Conservation (phyloP, 2,113 vertebrate genomes). For the Vicugna pacos region DNA sequence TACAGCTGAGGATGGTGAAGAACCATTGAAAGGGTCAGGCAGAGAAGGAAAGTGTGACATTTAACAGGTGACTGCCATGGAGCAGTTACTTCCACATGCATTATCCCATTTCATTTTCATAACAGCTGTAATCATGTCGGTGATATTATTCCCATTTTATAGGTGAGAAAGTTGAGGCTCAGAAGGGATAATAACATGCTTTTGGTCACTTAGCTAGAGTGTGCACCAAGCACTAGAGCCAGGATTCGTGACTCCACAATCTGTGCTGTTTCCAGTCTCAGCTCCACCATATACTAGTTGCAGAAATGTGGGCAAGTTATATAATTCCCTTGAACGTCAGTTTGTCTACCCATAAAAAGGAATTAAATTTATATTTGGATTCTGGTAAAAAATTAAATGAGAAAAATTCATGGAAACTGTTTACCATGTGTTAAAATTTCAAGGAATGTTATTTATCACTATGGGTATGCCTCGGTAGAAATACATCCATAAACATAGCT, state of each 20-base stretch:
- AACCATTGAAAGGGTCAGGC: not conserved
- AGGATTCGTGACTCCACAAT: not conserved
- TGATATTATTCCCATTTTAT: not conserved
- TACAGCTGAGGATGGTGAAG: not conserved
- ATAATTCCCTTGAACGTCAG: not conserved
- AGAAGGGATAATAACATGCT: not conserved
- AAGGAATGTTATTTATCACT: not conserved
- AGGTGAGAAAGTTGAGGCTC: not conserved
- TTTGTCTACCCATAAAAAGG: not conserved
- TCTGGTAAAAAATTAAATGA: conserved; percentile 56
- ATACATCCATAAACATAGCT: not conserved
- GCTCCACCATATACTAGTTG: not conserved
- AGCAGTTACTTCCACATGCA: not conserved
- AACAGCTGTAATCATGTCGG: not conserved
- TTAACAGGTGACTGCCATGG: not conserved
- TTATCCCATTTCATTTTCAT: not conserved
- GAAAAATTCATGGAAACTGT: not conserved
- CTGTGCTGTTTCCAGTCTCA: not conserved
- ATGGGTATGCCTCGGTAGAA: not conserved
- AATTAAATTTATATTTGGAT: not conserved
- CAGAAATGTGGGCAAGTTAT: not conserved
- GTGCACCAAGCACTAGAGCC: not conserved
- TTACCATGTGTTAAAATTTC: not conserved
- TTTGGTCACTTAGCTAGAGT: not conserved
- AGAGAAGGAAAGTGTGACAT: not conserved